A percentile compares a stretch with the other conserved stretches of the same genome.
Conservation (phyloP, 2,888 invertebrate genomes). For the Ectemnius lituratus region DNA sequence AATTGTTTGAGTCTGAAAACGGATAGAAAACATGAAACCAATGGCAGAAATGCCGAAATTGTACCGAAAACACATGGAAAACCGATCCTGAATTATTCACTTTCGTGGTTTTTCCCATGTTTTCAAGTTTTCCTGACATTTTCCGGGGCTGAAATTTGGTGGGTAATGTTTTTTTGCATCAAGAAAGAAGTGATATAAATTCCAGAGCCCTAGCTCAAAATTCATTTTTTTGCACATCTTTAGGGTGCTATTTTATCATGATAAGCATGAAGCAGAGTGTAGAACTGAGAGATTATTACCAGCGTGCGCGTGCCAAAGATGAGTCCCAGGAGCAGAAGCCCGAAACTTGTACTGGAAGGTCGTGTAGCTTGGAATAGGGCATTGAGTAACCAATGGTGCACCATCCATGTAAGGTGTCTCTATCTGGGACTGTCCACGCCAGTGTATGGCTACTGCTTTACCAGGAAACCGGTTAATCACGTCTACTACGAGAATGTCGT, state of each 20-base stretch:
- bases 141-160: too few relatives aligned
- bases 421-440: constrained; percentile 84
- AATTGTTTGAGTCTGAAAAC: too few relatives aligned
- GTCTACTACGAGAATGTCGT: constrained; percentile 86
- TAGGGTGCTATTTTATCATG: background rate
- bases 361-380: constrained; percentile 84
- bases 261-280: background rate
- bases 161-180: too few relatives aligned
- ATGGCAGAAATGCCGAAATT: too few relatives aligned
- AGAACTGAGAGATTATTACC: constrained; percentile 51
- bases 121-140: too few relatives aligned
- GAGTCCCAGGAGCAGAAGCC: constrained; percentile 84
- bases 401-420: constrained; percentile 88
- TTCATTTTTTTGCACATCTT: too few relatives aligned
- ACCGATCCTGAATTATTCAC: too few relatives aligned
- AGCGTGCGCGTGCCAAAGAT: constrained; percentile 85
- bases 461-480: constrained; percentile 85
- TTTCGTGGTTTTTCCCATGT: too few relatives aligned
- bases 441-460: constrained; percentile 86
- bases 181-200: too few relatives aligned
- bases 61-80: too few relatives aligned
- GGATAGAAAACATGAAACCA: too few relatives aligned
- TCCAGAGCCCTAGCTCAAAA: too few relatives aligned
- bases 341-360: constrained; percentile 86
- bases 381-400: constrained; percentile 87